Evolutionary conservation across 2,888 invertebrate species (phyloP).

Genomic region (Dynastes grantii): DNA sequence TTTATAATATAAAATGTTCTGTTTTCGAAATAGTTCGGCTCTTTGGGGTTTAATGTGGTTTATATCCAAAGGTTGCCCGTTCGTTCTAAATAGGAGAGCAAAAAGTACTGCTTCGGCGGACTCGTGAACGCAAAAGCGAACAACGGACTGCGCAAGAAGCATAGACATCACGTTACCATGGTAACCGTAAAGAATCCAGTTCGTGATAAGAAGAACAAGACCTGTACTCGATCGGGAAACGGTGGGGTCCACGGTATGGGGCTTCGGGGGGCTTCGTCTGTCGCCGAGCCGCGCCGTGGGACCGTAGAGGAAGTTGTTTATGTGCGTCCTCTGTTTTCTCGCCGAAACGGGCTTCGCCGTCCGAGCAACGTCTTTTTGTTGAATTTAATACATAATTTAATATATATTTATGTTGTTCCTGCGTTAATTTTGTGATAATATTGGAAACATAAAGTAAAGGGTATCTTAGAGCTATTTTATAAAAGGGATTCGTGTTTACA

Average conservation of each 20-base stretch:
- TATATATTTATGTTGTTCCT: not conserved
- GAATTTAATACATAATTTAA: slow-evolving; percentile 7
- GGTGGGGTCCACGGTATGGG: slow-evolving; percentile 39
- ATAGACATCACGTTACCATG: slow-evolving; percentile 51
- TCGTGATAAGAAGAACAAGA: slow-evolving; percentile 52
- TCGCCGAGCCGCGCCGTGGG: slow-evolving; percentile 37
- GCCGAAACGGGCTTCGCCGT: not conserved
- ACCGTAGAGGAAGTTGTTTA: slow-evolving; percentile 36
- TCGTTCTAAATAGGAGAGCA: slow-evolving; percentile 12
- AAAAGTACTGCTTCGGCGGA: slow-evolving; percentile 34
- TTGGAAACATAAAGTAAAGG: not conserved
- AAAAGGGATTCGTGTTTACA: too few relatives aligned
- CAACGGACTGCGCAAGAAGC: slow-evolving; percentile 49
- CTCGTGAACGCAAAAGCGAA: slow-evolving; percentile 31
- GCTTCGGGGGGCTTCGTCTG: slow-evolving; percentile 42
- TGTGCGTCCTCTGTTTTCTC: slow-evolving; percentile 31
- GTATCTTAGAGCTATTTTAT: not conserved
- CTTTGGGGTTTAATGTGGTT: not conserved
- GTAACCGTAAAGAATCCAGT: slow-evolving; percentile 52
- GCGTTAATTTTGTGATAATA: slow-evolving; percentile 21
- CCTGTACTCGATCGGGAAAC: slow-evolving; percentile 49
- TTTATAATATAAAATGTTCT: slow-evolving; percentile 5
- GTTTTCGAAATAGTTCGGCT: not conserved
- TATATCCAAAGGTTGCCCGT: slow-evolving; percentile 8
- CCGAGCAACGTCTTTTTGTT: slow-evolving; percentile 22